Base-by-base conservation (phyloP, 2,797 vertebrate genomes). In the Pangasius krempfi region DNA sequence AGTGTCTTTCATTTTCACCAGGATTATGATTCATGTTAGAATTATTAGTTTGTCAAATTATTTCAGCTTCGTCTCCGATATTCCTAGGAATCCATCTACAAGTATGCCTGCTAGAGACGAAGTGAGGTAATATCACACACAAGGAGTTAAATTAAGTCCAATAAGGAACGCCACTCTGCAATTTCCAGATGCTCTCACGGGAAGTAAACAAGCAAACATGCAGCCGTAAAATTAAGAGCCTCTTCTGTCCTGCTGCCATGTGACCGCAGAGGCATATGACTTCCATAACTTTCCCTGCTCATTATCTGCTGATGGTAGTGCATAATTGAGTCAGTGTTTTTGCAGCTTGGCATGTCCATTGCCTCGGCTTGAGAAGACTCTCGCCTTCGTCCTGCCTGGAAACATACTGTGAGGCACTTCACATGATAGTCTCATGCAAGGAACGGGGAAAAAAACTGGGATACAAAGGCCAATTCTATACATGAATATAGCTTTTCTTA, bases 281-380 rank as follows among this genome's bases (percentile, higher is more conserved):
- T 95, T 93, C 90, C 91, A 93, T 88, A 91, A 91, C 90, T 90
- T 89, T 87, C 86, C 87, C 90, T 87, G 88, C 91, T 92, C 90
- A 85, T 92, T 93, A 88, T 84, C 83, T 60, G 73, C 90, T 90
- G 58, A 93, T 92, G 90, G 89, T 88, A 89, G 90, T 87, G 93
- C 91, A 95, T 93, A 96, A 95, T 93, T 85, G 70, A 89, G 66
- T 88, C 88, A 93, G 93, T 95, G 94, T 96, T 94, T 95, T 91
- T 93, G 90, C 93, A 93, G 89, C 89, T 88, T 94, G 94, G 94
- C 90, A 91, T 90, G 93, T 93, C 93, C 84, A 89, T 91, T 85
- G 16, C 56, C 84, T 88, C 82, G 87, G 90, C 92, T 92, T 87
- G 88, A 86, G 76, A 86, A 58, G 84, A 85, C 92, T 73, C 84